Evolutionary conservation across 2,797 vertebrate genomes (phyloP), one percentile per base, ranked within the genome.

Genomic region (Columba guinea): DNA sequence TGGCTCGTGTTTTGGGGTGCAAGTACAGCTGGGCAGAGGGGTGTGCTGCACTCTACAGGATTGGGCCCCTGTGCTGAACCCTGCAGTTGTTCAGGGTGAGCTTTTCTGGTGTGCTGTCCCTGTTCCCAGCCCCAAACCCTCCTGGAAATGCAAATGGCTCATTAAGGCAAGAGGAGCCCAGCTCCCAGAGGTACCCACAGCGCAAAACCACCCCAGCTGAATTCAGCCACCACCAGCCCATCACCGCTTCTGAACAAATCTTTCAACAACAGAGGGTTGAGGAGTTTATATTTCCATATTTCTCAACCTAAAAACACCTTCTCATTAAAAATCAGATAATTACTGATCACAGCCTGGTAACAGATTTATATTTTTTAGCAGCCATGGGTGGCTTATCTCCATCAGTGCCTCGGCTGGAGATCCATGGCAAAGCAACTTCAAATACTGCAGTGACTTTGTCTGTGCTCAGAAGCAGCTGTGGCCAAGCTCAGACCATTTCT

Each of bases 121-220:
- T 48, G 0, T 62, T 74, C 49, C 52, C 56, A 90, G 2, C 19
- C 65, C 64, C 37, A 53, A 34, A 51, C 1, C 37, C 28, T 27
- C 37, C 37, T 56, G 10, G 23, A 73, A 69, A 39, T 11, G 27
- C 26, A 49, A 65, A 46, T 11, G 34, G 20, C 2, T 84, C 2
- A 0, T 53, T 32, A 35, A 78, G 56, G 48, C 7, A 62, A 58
- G 34, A 10, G 14, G 13, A 73, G 2, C 32, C 7, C 56, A 74
- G 7, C 13, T 48, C 56, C 0, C 0, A 41, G 63, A 58, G 11
- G 6, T 34, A 46, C 32, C 44, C 0, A 0, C 0, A 1, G 35
- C 16, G 30, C 34, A 51, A 21, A 73, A 73, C 28, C 27, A 32
- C 7, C 39, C 11, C 35, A 59, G 93, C 92, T 85, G 84, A 96